These are phyloP conservation scores for Styela plicata DNA, from an alignment of 23 tunicate genomes.

Conservation along the genomic window DNA sequence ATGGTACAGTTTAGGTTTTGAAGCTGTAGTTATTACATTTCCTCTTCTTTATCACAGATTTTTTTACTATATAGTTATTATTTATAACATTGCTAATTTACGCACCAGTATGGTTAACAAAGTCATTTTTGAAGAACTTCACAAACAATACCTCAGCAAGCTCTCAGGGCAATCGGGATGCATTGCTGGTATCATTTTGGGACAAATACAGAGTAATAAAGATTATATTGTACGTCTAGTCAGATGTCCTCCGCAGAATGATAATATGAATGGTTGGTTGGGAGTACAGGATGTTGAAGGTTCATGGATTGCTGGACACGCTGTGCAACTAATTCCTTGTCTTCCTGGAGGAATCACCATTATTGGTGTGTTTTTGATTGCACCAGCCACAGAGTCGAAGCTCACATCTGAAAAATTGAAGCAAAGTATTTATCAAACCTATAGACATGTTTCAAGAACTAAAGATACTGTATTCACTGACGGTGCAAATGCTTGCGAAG, in stretches of 20 bases:
- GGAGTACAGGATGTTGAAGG: background rate
- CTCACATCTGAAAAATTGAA: background rate
- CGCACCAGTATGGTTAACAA: constrained; percentile 6
- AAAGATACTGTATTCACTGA: background rate
- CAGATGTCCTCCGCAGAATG: background rate
- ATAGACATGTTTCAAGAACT: background rate
- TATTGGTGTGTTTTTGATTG: background rate
- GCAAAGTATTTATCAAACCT: background rate
- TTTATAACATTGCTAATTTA: too few relatives aligned
- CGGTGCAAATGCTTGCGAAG: background rate
- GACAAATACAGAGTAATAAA: background rate
- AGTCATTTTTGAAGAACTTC: background rate
- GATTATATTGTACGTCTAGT: background rate
- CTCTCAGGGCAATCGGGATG: background rate
- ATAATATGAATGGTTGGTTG: background rate
- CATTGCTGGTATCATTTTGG: background rate
- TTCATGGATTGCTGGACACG: background rate
- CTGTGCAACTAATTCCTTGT: background rate
- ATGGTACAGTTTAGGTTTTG: too few relatives aligned
- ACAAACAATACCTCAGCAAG: background rate
- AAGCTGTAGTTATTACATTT: too few relatives aligned
- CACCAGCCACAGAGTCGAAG: background rate
- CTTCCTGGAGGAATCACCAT: background rate
- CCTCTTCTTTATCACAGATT: too few relatives aligned
- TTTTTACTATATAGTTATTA: too few relatives aligned